Conservation (phyloP, 2,113 vertebrate species). For the Sterna hirundo region DNA sequence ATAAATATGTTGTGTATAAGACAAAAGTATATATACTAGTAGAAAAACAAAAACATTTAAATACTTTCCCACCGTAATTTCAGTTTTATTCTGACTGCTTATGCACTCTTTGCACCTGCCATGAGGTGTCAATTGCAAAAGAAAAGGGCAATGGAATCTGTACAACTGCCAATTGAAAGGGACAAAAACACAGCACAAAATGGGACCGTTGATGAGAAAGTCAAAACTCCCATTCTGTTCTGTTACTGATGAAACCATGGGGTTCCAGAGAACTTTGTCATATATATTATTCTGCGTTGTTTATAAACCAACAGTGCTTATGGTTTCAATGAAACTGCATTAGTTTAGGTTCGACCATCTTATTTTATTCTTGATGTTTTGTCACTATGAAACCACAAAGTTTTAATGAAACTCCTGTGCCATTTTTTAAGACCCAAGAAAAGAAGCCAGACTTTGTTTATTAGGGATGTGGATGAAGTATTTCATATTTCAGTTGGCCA, state of each 20-base stretch:
- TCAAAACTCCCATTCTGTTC: neutral
- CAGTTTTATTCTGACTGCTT: neutral
- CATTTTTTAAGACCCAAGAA: neutral
- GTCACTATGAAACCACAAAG: neutral
- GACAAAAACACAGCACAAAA: neutral
- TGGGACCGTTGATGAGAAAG: neutral
- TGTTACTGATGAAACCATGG: neutral
- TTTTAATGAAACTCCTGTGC: conserved; percentile 1
- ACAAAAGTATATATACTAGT: neutral
- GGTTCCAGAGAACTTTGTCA: neutral
- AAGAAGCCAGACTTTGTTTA: neutral
- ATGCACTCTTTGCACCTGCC: neutral
- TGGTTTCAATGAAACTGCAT: neutral
- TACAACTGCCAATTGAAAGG: neutral
- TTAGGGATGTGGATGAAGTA: neutral
- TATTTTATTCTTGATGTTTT: neutral
- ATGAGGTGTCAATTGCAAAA: neutral
- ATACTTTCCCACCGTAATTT: neutral
- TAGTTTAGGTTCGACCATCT: neutral
- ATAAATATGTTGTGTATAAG: neutral
- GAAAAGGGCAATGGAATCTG: neutral
- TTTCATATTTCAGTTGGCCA: conserved; percentile 15
- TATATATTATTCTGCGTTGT: neutral
- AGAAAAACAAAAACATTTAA: neutral
- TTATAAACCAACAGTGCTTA: neutral